These are phyloP conservation scores for Dasypus novemcinctus DNA, from an alignment of 2,113 vertebrate genomes.

Conservation along the genomic window DNA sequence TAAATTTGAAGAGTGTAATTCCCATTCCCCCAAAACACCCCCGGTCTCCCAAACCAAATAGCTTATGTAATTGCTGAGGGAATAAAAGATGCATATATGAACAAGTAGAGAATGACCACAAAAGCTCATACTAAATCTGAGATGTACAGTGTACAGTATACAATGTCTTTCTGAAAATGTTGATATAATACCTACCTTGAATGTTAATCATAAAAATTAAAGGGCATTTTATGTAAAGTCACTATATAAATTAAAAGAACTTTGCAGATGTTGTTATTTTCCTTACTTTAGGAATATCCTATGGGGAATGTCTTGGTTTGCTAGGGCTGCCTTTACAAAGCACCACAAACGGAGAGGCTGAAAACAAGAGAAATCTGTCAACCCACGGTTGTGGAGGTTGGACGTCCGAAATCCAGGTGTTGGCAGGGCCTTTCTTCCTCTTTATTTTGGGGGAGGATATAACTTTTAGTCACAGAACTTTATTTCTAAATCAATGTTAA, in stretches of 20 bases:
- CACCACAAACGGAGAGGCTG: too few species aligned
- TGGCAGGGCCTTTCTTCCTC: too few species aligned
- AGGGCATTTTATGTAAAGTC: not conserved
- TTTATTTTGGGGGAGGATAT: too few species aligned
- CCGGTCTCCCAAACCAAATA: not conserved
- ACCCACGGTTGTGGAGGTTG: too few species aligned
- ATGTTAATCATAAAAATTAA: not conserved
- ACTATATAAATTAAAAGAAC: not conserved
- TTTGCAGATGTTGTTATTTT: not conserved
- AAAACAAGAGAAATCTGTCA: too few species aligned
- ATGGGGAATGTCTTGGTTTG: not conserved
- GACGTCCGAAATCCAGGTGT: too few species aligned
- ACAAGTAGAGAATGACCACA: not conserved
- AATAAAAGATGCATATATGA: not conserved
- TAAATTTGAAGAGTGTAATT: not conserved
- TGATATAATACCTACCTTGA: not conserved
- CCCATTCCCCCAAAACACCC: not conserved
- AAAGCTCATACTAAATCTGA: not conserved
- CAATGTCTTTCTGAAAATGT: not conserved
- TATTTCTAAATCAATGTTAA: too few species aligned
- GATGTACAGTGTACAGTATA: not conserved
- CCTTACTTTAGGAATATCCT: not conserved
- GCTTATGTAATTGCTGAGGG: not conserved
- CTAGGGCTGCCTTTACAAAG: too few species aligned
- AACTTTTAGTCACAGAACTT: too few species aligned